Base-by-base conservation (phyloP, 2,797 vertebrate genomes). In the Microhierax caerulescens region DNA sequence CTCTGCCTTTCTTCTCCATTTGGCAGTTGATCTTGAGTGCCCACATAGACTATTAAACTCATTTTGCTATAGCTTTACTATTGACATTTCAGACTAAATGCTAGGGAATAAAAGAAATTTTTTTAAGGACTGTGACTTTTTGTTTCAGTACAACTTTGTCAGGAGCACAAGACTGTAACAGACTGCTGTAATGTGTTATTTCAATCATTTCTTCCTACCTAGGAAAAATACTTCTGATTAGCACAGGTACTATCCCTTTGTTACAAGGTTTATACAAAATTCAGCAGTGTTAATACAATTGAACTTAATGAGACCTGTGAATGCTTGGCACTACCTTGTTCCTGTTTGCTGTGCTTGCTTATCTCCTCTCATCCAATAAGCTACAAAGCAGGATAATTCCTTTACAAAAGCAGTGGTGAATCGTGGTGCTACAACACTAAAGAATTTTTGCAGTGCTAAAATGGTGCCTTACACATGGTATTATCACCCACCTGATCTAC, bases 31-130 rank as follows among this genome's bases (percentile, higher is more conserved):
- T 90, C 69, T 81, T 54, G 53, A 76, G 32, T 88, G 36, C 50
- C 54, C 27, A 36, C 15, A 64, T 54, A 90, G 53, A 41, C 88
- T 85, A 85, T 87, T 94, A 88, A 91, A 92, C 37, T 95, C 23
- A 57, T 79, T 93, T 93, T 85, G 53, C 63, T 64, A n/a, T 43
- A 91, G 36, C 22, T 86, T 91, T 94, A 67, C 54, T 89, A 50
- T 41, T 89, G 90, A 91, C 64, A 90, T 94, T 95, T 91, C 32
- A 72, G 75, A 95, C 77, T 89, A 95, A 95, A 97, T 94, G 75
- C 53, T 72, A 77, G 24, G 10, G n/a, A 85, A 81, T 47, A 72
- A 94, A 89, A 70, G 8, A 34, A 5, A 37, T 30, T n/a, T 57
- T 95, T 86, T 74, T 48, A 79, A 89, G 45, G 19, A 23, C 41